Percentiles rank a stretch among this genome's conserved stretches.
Conservation (phyloP, 2,888 invertebrate genomes). For the Polyommatus iphigenia region DNA sequence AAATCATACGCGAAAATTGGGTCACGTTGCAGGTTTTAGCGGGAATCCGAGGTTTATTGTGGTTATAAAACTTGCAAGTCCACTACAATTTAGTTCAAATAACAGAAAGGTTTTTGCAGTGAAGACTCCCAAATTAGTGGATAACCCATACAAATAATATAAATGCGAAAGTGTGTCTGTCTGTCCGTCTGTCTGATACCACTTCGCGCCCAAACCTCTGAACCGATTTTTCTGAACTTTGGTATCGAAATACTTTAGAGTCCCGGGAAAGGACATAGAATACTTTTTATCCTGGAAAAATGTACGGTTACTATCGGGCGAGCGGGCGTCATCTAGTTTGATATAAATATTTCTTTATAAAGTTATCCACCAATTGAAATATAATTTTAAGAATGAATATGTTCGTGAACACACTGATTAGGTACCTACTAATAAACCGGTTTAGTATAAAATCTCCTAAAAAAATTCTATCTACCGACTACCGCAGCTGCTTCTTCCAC, state of each 20-base stretch:
- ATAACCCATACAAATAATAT: neutral
- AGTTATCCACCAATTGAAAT: neutral
- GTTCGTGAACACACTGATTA: no score
- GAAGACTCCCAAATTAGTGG: neutral
- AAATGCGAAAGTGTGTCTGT: neutral
- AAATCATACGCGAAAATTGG: slow-evolving; percentile 15
- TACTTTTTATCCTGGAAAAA: no score
- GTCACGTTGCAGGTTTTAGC: neutral
- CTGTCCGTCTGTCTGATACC: no score
- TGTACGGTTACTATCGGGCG: no score
- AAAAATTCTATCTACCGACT: neutral
- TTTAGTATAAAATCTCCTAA: neutral
- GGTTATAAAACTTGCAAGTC: neutral
- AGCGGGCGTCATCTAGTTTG: no score
- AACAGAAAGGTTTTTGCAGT: neutral
- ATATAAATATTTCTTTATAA: no score
- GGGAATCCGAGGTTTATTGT: slow-evolving; percentile 2
- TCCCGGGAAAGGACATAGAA: no score
- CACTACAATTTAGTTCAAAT: neutral
- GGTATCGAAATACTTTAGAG: no score
- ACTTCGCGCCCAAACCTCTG: no score
- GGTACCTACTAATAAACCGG: neutral
- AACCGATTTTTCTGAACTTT: no score
- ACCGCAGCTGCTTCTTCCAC: neutral
- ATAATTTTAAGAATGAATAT: neutral